Base-by-base conservation (phyloP, 2,888 invertebrate species). In the Epinotia brunnichana region DNA sequence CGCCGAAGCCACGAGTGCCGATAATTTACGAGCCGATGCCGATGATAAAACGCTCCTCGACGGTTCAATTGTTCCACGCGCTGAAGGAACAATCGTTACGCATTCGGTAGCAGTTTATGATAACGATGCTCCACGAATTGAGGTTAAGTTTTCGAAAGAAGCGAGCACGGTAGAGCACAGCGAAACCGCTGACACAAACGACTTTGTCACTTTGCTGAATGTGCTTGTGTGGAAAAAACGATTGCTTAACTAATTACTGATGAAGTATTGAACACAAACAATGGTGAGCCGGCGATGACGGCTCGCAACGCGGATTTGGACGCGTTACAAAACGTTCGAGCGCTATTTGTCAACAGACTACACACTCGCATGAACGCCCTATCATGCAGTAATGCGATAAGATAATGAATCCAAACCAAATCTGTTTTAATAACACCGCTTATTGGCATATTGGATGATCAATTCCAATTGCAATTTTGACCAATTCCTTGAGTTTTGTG, bases 201-300 rank as follows among this genome's bases (percentile, higher is more conserved):
- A 72, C 74, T 81, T 77, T 70, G 84, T 80, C 83, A 85, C 82
- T 82, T n/a, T 83, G 88, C 89, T 88, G 87, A 90, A 84, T 85
- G 81, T 80, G 85, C 85, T 80, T 79, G 83, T 85, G 81, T 83
- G 81, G 83, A 83, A 85, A 83, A 80, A 85, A 83, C 83, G 85
- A 88, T 92, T 92, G 87, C 91, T 80, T 84, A 90, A 91, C 85
- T 86, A 81, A 88, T 86, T 86, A 85, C 84, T 83, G 82, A 81
- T 81, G 78, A 76, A 80, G 85, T 85, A 83, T 82, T 85, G 86
- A 89, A 89, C 77, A 86, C 86, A 89, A 90, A 90, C 91, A 89
- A 90, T 87, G 82, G 83, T 77, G 74, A 78, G 62, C 74, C 74
- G 76, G 77, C 74, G 78, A 80, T 81, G 82, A 82, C 75, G 81